Conservation (phyloP, 1,140 invertebrate species). For the Drosophila ironensis region DNA sequence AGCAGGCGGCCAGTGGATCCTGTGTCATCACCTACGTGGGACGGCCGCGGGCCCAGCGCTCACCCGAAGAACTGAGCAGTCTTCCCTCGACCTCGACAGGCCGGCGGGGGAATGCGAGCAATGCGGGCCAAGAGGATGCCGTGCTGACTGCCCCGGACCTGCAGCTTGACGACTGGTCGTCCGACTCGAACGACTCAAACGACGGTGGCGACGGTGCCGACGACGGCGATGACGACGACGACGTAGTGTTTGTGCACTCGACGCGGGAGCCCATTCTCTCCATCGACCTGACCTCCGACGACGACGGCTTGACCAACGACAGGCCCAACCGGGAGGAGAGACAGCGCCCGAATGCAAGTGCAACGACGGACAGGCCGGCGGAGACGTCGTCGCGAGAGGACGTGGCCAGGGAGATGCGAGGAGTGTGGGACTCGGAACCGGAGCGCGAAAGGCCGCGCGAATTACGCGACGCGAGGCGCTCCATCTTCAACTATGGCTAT, state of each 20-base stretch:
- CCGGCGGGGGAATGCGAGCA: slow-evolving; percentile 8
- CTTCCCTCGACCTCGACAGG: slow-evolving; percentile 58
- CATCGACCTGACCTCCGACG: slow-evolving; percentile 76
- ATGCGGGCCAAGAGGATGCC: slow-evolving; percentile 26
- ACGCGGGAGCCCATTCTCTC: slow-evolving; percentile 76
- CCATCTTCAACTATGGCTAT: slow-evolving; percentile 30
- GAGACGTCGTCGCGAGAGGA: background rate
- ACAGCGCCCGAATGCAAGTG: background rate
- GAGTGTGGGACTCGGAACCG: background rate
- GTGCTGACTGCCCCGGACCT: slow-evolving; percentile 89
- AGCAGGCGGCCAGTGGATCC: slow-evolving; percentile 31
- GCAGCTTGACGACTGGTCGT: slow-evolving; percentile 89
- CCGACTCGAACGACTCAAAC: slow-evolving; percentile 85
- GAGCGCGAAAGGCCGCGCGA: background rate
- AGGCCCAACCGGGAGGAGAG: slow-evolving; percentile 4
- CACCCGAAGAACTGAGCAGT: slow-evolving; percentile 23
- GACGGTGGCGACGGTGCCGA: too few species aligned
- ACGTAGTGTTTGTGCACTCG: slow-evolving; percentile 82
- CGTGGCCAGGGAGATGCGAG: background rate
- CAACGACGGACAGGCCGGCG: background rate
- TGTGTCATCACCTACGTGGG: slow-evolving; percentile 73
- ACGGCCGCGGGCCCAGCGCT: slow-evolving; percentile 44
- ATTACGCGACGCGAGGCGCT: slow-evolving; percentile 6
- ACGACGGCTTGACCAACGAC: slow-evolving; percentile 51
- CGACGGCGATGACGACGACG: slow-evolving; percentile 84